Evolutionary conservation across 2,113 vertebrate species (phyloP), one percentile per base, ranked within the genome.

Genomic region (Platycercus adscitus): DNA sequence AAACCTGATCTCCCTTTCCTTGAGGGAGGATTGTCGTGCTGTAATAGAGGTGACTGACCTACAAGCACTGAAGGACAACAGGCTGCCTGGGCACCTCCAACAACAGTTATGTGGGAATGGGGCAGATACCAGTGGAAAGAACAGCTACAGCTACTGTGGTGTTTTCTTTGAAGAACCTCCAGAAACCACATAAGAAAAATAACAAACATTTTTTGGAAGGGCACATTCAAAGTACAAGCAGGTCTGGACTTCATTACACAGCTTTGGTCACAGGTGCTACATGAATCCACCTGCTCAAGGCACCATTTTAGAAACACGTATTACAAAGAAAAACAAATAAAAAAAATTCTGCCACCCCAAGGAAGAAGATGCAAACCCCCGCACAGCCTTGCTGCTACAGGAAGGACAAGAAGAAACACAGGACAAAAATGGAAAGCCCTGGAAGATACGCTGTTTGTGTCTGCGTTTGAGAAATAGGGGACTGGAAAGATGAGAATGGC

Each of bases 101-200:
- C 37, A 43, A 52, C 20, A 85, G 18, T 43, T 39, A 37, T 11
- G 16, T 46, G 43, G 14, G 71, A 94, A 72, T 13, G 25, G 33
- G n/a, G 37, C 35, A 46, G 39, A 43, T 50, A 93, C 26, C 25
- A 55, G 29, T 1, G 15, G 35, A 82, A 28, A 94, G n/a, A 46
- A 77, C 11, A 85, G 44, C 72, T 87, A 44, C 24, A 92, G 78
- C 15, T 52, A 60, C 17, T 33, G 52, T 25, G n/a, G 24, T 20
- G 21, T 53, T 79, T 89, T 61, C 81, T 96, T 93, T 95, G 94
- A 97, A 94, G 85, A 96, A 65, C 8, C 6, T 95, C 93, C 95
- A 92, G 60, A 88, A 96, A 83, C 81, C 94, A 95, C 81, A 60
- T 78, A 25, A 94, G 55, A 91, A 96, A 95, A 92, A n/a, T 41